Evolutionary conservation across 2,113 vertebrate species (phyloP).

Genomic region (Aptenodytes patagonicus): DNA sequence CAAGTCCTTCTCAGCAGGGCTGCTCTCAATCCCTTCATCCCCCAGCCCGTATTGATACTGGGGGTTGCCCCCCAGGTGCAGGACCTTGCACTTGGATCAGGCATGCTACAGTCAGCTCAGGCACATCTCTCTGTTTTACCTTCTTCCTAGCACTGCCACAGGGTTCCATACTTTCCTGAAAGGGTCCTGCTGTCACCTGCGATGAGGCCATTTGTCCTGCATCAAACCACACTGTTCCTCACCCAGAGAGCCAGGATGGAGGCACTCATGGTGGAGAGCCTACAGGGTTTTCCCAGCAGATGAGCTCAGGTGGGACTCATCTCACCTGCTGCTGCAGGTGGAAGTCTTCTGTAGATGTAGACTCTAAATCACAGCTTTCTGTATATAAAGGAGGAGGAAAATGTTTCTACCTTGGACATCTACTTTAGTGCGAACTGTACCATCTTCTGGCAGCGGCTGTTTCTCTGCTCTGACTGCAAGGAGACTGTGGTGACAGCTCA

Average conservation of each 20-base stretch:
- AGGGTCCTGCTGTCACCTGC: not conserved
- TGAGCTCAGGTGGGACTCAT: not conserved
- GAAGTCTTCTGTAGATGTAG: not conserved
- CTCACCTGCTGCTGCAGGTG: not conserved
- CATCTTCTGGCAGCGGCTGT: not conserved
- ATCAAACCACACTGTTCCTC: not conserved
- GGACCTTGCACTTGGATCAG: not conserved
- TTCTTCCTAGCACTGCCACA: not conserved
- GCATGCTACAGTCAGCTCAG: not conserved
- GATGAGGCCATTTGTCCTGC: not conserved
- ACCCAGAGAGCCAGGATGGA: not conserved
- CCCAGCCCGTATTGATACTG: not conserved
- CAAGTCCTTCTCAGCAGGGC: not conserved
- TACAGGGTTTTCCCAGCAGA: not conserved
- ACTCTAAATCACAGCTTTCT: not conserved
- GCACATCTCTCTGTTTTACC: not conserved
- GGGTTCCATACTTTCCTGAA: not conserved
- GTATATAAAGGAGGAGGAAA: not conserved
- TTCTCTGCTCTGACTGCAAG: not conserved
- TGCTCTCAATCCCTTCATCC: not conserved
- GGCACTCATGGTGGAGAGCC: not conserved
- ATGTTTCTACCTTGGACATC: not conserved
- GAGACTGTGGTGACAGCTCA: not conserved
- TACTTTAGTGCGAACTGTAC: not conserved
- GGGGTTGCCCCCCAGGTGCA: not conserved